Base-by-base conservation (phyloP, 1,140 invertebrate genomes). In the Cepaea nemoralis region DNA sequence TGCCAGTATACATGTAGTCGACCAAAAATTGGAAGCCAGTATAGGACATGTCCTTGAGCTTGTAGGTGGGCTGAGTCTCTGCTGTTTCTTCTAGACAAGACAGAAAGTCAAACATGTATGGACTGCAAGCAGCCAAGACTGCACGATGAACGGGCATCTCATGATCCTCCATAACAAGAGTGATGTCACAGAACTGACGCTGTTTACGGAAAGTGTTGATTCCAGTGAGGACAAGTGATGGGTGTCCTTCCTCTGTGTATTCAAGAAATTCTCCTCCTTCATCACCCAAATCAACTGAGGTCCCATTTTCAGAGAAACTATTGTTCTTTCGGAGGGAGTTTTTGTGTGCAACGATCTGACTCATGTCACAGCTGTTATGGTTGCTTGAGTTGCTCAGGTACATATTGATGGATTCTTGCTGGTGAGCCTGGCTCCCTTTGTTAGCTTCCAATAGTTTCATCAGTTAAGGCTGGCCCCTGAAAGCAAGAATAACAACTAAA, bases 31-130 rank as follows among this genome's bases (percentile, higher is more conserved):
- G 93, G 85, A 97, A 92, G 63, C 95, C 94, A 80, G 92, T 92
- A 83, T 93, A 93, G 84, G 95, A 94, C 84, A 95, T 93, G 42
- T 94, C 93, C 80, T 89, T 86, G 45, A 96, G 88, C 87, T 95
- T 85, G 77, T 80, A 86, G 45, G 81, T 82, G 27, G 80, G 74
- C 70, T 80, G 50, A 0, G 16, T 6, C 45, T 82, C 27, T 42
- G 81, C 19, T 37, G 79, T 50, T 37, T 86, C 83, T 40, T 86
- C 85, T 19, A 83, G 67, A 8, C 81, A 81, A 24, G 93, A 93
- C 89, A 96, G 96, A 85, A 96, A 91, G 86, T 96, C 95, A 85
- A 96, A 94, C 27, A 97, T 92, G 90, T 95, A 95, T 1, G 95
- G 94, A 80, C 95, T 95, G 37, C 94, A 94, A 82, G 94, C 94